phyloP scores from a whole-genome alignment of 2,888 invertebrate species.

The Hydrotaea diabolus region DNA sequence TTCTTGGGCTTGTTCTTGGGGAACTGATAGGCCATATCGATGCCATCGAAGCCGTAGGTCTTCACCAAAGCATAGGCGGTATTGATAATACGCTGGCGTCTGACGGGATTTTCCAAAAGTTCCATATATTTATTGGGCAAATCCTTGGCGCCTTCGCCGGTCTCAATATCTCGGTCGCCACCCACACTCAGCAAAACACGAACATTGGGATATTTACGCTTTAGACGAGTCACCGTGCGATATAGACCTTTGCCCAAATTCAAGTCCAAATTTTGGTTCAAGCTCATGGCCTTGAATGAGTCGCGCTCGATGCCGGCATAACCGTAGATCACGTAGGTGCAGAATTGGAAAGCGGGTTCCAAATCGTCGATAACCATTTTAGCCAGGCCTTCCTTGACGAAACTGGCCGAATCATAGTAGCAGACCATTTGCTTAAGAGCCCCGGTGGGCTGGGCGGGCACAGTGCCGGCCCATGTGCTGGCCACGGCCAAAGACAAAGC shows the following conservation, averaged over 20 bases:
- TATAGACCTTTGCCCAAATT: constrained; percentile 88
- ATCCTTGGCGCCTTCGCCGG: constrained; percentile 86
- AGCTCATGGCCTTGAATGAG: constrained; percentile 86
- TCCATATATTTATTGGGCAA: constrained; percentile 86
- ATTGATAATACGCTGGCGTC: constrained; percentile 88
- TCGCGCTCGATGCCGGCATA: constrained; percentile 88
- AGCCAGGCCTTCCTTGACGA: constrained; percentile 83
- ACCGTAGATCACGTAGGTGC: constrained; percentile 90
- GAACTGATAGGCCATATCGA: constrained; percentile 94
- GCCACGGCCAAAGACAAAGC: constrained; percentile 66
- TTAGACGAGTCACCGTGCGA: constrained; percentile 86
- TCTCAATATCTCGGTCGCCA: constrained; percentile 90
- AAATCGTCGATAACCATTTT: constrained; percentile 88
- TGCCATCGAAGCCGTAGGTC: constrained; percentile 92
- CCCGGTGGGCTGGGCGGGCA: constrained; percentile 57
- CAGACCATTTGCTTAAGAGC: constrained; percentile 76
- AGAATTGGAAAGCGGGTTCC: constrained; percentile 88
- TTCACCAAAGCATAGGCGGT: constrained; percentile 87
- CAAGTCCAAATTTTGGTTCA: constrained; percentile 88
- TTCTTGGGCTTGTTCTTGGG: constrained; percentile 91
- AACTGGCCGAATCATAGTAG: constrained; percentile 78
- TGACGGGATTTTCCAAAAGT: constrained; percentile 87
- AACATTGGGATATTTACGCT: constrained; percentile 86
- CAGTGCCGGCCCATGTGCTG: constrained; percentile 70
- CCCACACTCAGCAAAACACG: constrained; percentile 89